These are phyloP conservation scores for Phlogophora meticulosa DNA, from an alignment of 2,888 invertebrate species.

Conservation along the genomic window DNA sequence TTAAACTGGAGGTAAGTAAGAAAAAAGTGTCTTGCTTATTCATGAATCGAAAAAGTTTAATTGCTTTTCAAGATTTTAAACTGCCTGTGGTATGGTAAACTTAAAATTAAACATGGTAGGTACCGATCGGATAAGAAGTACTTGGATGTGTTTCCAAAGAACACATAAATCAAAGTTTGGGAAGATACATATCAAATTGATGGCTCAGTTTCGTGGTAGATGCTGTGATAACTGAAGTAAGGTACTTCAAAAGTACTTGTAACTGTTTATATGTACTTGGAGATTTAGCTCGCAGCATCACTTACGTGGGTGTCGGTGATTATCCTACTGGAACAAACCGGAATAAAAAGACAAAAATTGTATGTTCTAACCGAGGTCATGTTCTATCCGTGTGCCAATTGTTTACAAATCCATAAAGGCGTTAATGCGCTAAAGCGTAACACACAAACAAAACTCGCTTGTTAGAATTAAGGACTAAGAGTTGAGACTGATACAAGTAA, in stretches of 20 bases:
- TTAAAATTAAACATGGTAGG: constrained; percentile 34
- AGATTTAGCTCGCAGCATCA: too few relatives aligned
- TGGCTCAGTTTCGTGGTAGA: constrained; percentile 4
- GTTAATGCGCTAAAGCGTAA: too few relatives aligned
- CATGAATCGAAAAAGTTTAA: constrained; percentile 43
- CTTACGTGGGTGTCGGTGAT: too few relatives aligned
- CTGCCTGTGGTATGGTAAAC: constrained; percentile 15
- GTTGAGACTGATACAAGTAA: too few relatives aligned
- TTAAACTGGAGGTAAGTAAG: background rate
- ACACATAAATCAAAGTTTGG: constrained; percentile 32
- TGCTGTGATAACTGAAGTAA: constrained; percentile 5
- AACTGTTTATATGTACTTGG: too few relatives aligned
- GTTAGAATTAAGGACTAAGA: too few relatives aligned
- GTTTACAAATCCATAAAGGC: too few relatives aligned
- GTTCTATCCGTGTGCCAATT: too few relatives aligned
- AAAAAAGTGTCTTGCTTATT: constrained; percentile 44
- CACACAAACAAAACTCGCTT: too few relatives aligned
- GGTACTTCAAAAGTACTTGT: background rate
- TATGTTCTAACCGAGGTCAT: too few relatives aligned
- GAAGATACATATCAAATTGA: constrained; percentile 29
- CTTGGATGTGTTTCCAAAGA: constrained; percentile 29
- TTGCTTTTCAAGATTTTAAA: constrained; percentile 49
- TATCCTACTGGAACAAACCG: too few relatives aligned
- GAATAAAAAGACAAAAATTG: background rate
- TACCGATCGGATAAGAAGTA: constrained; percentile 41